A percentile compares a stretch with the other conserved stretches of the same genome.
Evolutionary conservation across 2,113 vertebrate genomes (phyloP).

Genomic region (Pteronura brasiliensis): DNA sequence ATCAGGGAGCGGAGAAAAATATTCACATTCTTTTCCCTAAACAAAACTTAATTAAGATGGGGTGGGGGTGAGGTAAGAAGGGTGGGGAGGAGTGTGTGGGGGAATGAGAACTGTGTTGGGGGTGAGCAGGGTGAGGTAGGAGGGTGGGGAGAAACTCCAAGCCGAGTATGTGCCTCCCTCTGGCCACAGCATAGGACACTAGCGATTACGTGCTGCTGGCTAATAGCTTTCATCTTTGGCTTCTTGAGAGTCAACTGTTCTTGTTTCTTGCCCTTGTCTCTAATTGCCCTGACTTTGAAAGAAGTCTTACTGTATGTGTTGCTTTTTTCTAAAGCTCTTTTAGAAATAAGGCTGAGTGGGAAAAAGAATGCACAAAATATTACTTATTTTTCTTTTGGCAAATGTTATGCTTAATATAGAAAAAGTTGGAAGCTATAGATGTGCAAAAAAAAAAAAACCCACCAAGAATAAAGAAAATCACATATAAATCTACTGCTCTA

Average conservation of each 20-base stretch:
- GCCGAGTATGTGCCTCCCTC: neutral
- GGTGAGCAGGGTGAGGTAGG: neutral
- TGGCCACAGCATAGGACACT: rapidly evolving
- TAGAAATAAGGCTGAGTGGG: neutral
- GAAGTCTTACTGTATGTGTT: neutral
- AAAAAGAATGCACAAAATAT: neutral
- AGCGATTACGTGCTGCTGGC: neutral
- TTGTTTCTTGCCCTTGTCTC: neutral
- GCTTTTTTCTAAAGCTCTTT: neutral
- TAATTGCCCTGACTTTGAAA: neutral
- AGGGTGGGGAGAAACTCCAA: neutral
- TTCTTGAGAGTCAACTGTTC: neutral
- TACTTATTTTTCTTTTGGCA: neutral
- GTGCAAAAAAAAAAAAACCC: neutral
- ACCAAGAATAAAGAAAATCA: neutral
- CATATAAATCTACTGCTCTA: neutral
- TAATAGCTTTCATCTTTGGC: neutral
- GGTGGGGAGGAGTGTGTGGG: neutral
- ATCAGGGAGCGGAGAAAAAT: constrained; percentile 11
- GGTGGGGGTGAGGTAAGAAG: neutral
- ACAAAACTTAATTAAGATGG: constrained; percentile 41
- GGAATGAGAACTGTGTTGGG: neutral
- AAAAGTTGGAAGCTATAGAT: neutral
- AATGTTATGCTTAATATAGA: constrained; percentile 19
- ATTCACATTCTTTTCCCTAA: constrained; percentile 38